Evolutionary conservation across 2,888 invertebrate genomes (phyloP).

Genomic region (Leptinotarsa tumamoca): DNA sequence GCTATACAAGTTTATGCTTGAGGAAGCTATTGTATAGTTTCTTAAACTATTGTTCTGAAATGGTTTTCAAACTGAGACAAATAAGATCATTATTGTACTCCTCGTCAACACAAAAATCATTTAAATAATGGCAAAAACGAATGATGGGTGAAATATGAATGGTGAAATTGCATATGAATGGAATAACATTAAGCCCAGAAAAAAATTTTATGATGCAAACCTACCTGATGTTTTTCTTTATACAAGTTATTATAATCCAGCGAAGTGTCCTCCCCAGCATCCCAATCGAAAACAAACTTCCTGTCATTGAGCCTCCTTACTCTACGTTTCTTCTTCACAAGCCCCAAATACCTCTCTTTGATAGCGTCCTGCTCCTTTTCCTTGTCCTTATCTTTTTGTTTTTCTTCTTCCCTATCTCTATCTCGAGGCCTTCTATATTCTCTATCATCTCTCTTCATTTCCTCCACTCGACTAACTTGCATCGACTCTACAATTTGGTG

Average conservation of each 20-base stretch:
- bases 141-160: no score
- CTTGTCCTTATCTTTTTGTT: constrained; percentile 82
- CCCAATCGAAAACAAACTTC: constrained; percentile 99
- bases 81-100: no score
- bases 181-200: no score
- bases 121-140: no score
- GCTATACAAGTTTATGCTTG: no score
- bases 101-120: no score
- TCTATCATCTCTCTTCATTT: constrained; percentile 61
- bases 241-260: constrained; percentile 97
- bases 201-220: background rate
- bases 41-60: no score
- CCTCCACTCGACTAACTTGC: constrained; percentile 59
- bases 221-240: constrained; percentile 91
- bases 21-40: no score
- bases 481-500: constrained; percentile 49
- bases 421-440: constrained; percentile 66
- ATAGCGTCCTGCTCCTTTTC: constrained; percentile 96
- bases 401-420: constrained; percentile 67
- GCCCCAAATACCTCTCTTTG: constrained; percentile 93
- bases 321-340: constrained; percentile 91
- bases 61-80: no score
- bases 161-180: no score
- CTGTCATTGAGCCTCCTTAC: constrained; percentile 95
- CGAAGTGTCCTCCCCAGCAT: constrained; percentile 98